These are phyloP conservation scores for Labia minor DNA, from an alignment of 2,888 invertebrate species.

Conservation along the genomic window DNA sequence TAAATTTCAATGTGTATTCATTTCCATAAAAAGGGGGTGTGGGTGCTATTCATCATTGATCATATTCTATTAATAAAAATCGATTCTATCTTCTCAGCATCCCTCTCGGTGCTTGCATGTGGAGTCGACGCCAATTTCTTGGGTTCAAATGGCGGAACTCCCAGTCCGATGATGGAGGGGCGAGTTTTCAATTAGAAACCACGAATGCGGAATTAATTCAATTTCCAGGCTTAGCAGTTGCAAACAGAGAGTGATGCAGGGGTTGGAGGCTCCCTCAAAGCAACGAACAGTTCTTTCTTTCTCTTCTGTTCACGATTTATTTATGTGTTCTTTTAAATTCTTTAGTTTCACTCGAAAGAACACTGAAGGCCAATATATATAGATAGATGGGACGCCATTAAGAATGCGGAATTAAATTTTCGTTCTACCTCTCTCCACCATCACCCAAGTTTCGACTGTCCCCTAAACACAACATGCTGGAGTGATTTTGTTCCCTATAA, in stretches of 20 bases:
- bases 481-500: not conserved
- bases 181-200: conserved; percentile 40
- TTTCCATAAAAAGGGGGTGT: not conserved
- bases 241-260: conserved; percentile 15
- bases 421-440: not conserved
- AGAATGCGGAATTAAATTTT: conserved; percentile 13
- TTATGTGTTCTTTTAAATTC: conserved; percentile 22
- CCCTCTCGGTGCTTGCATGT: not conserved
- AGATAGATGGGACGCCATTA: conserved; percentile 7
- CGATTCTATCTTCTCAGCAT: not conserved
- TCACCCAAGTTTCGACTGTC: not conserved
- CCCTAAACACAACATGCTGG: not conserved
- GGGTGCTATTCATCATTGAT: not conserved
- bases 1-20: not conserved
- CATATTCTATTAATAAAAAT: conserved; percentile 3
- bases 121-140: not conserved
- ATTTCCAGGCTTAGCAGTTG: conserved; percentile 22
- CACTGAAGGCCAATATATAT: conserved; percentile 15
- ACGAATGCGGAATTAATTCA: conserved; percentile 41
- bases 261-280: not conserved
- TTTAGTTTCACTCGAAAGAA: conserved; percentile 24
- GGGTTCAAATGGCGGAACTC: conserved; percentile 27
- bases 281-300: not conserved
- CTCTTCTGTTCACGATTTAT: conserved; percentile 21
- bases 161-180: conserved; percentile 4